phyloP scores from a whole-genome alignment of 2,888 invertebrate species.

The Spisula solida region DNA sequence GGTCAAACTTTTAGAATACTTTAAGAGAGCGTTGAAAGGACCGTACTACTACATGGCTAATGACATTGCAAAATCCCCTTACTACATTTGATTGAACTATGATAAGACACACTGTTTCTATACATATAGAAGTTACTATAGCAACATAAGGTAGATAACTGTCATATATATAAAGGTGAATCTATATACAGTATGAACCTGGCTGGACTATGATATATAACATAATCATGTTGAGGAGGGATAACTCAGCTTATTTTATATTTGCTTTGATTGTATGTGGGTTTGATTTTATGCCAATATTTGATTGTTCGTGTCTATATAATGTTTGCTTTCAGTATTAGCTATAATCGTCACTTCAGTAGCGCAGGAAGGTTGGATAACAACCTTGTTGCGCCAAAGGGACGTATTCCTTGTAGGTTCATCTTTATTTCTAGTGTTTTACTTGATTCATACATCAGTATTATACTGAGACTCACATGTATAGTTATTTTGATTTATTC shows the following conservation, averaged over 20 bases:
- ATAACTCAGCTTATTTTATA: neutral
- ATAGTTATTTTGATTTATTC: too few species aligned
- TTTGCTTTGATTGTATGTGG: slow-evolving; percentile 5
- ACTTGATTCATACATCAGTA: too few species aligned
- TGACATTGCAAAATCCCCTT: too few species aligned
- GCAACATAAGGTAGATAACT: neutral
- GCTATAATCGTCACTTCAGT: too few species aligned
- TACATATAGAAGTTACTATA: too few species aligned
- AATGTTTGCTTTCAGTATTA: neutral
- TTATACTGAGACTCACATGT: too few species aligned
- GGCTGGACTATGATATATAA: neutral
- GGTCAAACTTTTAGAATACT: too few species aligned
- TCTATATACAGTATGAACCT: neutral
- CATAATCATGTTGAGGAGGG: neutral
- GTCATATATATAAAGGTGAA: neutral
- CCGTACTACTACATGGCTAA: too few species aligned
- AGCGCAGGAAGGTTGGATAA: too few species aligned
- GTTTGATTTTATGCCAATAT: neutral
- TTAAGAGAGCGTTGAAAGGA: too few species aligned
- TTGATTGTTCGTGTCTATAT: neutral
- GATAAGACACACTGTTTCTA: too few species aligned
- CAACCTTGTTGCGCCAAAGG: neutral
- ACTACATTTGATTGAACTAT: too few species aligned
- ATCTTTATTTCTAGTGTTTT: neutral
- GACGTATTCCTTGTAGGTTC: neutral